Base-by-base conservation (phyloP, 2,888 invertebrate species). In the Lissonota sp. region DNA sequence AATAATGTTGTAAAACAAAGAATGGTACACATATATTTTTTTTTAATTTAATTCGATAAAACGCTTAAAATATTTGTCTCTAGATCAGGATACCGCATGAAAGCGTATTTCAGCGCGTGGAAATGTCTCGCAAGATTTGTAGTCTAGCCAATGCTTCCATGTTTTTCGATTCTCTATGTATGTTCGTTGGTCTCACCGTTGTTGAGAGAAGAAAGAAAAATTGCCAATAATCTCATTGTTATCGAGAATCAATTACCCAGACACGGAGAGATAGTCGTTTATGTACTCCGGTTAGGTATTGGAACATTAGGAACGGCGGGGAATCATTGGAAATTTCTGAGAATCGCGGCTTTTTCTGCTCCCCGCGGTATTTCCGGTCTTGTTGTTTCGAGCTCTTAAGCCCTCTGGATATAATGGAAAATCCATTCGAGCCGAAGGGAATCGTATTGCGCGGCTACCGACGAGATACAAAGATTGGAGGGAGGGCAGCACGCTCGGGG, bases 311-410 rank as follows among this genome's bases (percentile, higher is more conserved):
- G 37, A 57, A 57, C 39, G 42, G 37, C 57, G 69, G 60, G 44
- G 72, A 69, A 77, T 77, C 58, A 53, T 53, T 51, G 12, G 58
- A 63, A 63, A 63, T 73, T 73, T 73, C 73, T 12, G 12, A 60
- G 70, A 62, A 62, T 8, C 58, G 46, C 62, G 37, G 40, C 40
- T 62, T 44, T n/a, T 44, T 72, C 44, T 53, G 70, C 49, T 53
- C 57, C 44, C 26, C 42, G 40, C 78, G 77, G 81, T 74, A 78
- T 81, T 81, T 78, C 77, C 74, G 66, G 80, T 71, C 55, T 66
- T 64, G 75, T 80, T 63, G 62, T 74, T n/a, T 67, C 44, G 79
- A 51, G 70, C 55, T 10, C 58, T 42, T 26, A 46, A 16, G 39
- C 46, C 51, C 62, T 51, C 49, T 60, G 51, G 77, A 80, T 73